Evolutionary conservation across 2,797 vertebrate genomes (phyloP), one percentile per base, ranked within the genome.

Genomic region (Yasuhikotakia modesta): DNA sequence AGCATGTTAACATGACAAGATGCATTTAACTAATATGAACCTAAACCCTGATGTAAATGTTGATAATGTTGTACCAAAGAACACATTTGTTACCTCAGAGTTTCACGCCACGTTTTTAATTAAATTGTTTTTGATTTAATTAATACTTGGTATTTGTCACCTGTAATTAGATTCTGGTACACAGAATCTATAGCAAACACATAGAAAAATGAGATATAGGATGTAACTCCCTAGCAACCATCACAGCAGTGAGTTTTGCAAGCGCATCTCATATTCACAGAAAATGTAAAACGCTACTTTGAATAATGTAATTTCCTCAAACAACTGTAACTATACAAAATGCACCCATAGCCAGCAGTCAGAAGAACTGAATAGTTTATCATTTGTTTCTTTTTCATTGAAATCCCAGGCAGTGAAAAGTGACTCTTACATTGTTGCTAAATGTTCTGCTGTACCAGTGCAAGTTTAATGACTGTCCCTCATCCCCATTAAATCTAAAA

Each of bases 401-500:
- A 48, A 2, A 7, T 45, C 7, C 19, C 68, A 70, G 22, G 22
- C 55, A 10, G 58, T 21, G 0, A 19, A 30, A 27, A 72, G 39
- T 5, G 46, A 22, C 35, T 27, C 14, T 32, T 12, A 70, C 13
- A 2, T 43, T 32, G 19, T 5, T 46, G 22, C 16, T 21, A 14
- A 27, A 60, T 60, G 17, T 35, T 63, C 60, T 43, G 39, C 27
- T 22, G 4, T 57, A n/a, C 8, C 53, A 22, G 3, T 4, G 3
- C 48, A 50, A 5, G 5, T 50, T 50, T 57, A 13, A 22, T 57
- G 60, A 12, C n/a, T 8, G 50, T 32, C 52, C 53, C 35, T 27
- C 32, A 14, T 57, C 27, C 43, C 27, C 48, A 57, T 75, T 45
- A 57, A 50, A 61, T 19, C 21, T 14, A 11, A 46, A 75, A 68